phyloP scores from a whole-genome alignment of 2,113 vertebrate species.

The Excalfactoria chinensis region DNA sequence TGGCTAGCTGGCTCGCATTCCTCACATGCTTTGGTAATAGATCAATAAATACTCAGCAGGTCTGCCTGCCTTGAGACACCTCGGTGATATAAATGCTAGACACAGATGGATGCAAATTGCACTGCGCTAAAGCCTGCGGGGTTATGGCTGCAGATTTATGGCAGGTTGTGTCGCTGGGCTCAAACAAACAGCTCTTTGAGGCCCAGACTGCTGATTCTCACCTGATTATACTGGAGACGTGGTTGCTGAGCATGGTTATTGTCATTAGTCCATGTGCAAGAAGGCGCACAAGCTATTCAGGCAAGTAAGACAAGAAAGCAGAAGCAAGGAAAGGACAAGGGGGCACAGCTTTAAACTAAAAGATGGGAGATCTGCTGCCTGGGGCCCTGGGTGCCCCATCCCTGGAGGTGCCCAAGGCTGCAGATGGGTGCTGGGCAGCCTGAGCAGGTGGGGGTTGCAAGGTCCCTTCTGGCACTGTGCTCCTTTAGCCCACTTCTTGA shows the following conservation, averaged over 20 bases:
- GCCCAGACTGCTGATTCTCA: not conserved
- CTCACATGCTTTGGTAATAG: not conserved
- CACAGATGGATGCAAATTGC: not conserved
- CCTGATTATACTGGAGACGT: rapidly evolving
- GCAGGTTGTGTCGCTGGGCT: not conserved
- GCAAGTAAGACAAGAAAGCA: no score
- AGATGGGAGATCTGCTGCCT: no score
- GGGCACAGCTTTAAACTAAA: no score
- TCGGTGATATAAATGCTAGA: not conserved
- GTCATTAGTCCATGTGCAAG: not conserved
- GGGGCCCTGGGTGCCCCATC: no score
- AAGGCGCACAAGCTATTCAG: no score
- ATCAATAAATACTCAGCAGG: not conserved
- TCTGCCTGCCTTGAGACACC: not conserved
- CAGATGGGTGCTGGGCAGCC: no score
- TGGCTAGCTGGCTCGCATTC: slow-evolving; percentile 8
- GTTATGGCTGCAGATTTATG: not conserved
- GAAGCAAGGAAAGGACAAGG: no score
- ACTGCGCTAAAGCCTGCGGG: not conserved
- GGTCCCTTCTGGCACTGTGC: not conserved
- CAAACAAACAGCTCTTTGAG: not conserved
- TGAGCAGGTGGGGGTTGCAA: no score
- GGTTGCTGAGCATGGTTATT: not conserved
- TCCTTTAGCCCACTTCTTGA: rapidly evolving
- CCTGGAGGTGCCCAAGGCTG: no score